phyloP scores from a whole-genome alignment of 1,140 invertebrate genomes.

The Caenorhabditis brenneri region DNA sequence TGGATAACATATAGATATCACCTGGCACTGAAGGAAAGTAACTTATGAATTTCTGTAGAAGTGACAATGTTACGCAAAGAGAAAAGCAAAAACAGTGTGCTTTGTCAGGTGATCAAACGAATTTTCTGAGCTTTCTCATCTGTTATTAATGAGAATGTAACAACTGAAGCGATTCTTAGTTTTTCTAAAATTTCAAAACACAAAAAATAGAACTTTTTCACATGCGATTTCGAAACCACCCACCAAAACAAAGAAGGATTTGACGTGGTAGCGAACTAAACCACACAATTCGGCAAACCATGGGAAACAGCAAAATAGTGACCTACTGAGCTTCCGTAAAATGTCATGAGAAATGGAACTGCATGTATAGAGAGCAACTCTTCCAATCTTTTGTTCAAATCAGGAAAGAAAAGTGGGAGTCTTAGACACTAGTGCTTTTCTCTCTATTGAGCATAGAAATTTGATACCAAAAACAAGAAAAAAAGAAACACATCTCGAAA shows the following conservation, averaged over 20 bases:
- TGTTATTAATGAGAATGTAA: not conserved
- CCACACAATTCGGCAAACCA: not conserved
- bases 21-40: no score
- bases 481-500: not conserved
- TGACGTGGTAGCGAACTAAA: not conserved
- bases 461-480: not conserved
- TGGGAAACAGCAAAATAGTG: not conserved
- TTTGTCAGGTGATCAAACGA: constrained; percentile 3
- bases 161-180: not conserved
- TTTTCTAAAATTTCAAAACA: not conserved
- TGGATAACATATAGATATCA: no score
- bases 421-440: not conserved
- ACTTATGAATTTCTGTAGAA: no score
- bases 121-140: not conserved
- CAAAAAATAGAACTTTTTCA: not conserved
- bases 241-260: not conserved
- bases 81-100: not conserved
- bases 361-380: not conserved
- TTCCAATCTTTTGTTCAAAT: constrained; percentile 14
- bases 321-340: not conserved
- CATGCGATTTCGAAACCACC: not conserved
- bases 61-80: not conserved
- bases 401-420: not conserved
- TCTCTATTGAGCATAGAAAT: constrained; percentile 9
- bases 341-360: not conserved